Evolutionary conservation across 2,888 invertebrate genomes (phyloP).

Genomic region (Tillus elongatus): DNA sequence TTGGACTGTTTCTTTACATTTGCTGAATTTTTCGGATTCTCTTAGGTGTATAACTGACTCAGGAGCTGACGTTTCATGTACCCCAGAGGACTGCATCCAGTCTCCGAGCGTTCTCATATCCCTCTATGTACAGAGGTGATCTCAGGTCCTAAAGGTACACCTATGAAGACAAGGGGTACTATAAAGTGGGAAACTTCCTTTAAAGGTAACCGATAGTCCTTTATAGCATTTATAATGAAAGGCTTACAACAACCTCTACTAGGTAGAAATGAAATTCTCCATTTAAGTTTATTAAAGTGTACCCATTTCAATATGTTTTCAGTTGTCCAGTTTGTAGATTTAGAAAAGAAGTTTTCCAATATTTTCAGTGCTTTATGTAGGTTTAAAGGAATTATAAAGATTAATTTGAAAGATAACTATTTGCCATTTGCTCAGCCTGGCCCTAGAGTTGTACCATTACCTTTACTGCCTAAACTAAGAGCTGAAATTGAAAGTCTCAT

Average conservation of each 20-base stretch:
- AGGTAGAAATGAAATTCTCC: neutral
- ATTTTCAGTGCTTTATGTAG: neutral
- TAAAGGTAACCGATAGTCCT: too few species aligned
- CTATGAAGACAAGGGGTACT: neutral
- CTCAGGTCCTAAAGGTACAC: neutral
- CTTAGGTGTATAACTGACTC: conserved; percentile 1
- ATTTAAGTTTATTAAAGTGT: neutral
- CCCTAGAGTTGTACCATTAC: conserved; percentile 7
- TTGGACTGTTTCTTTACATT: neutral
- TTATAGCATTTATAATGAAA: neutral
- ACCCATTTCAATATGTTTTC: neutral
- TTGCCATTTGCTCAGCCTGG: neutral
- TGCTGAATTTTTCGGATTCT: neutral
- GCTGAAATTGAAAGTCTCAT: neutral
- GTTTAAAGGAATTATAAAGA: neutral
- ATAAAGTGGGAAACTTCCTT: neutral
- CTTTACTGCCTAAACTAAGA: neutral
- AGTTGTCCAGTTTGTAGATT: neutral
- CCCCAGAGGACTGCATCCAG: neutral
- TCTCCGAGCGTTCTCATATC: neutral
- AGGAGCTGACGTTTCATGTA: conserved; percentile 7
- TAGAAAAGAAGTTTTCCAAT: conserved; percentile 6
- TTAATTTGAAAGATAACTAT: conserved; percentile 3
- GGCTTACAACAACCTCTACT: neutral
- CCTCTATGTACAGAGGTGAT: neutral